Conservation (phyloP, 2,888 invertebrate species). For the Lydus trimaculatus region DNA sequence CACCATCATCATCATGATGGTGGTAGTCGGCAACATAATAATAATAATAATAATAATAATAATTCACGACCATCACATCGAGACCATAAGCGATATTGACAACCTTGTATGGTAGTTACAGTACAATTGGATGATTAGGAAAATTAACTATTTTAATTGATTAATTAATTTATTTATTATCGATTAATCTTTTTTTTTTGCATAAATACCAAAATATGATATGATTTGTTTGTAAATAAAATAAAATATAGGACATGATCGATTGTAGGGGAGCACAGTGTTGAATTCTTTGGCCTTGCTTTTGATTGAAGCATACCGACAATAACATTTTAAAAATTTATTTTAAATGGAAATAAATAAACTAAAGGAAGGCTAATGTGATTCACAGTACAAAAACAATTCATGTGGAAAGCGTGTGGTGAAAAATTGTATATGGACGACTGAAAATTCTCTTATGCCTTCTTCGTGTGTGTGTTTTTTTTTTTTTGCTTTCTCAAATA, state of each 20-base stretch:
- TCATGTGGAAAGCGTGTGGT: slow-evolving; percentile 9
- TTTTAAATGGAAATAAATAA: not conserved
- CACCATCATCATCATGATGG: slow-evolving; percentile 79
- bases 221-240: not conserved
- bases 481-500: too few species aligned
- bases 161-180: slow-evolving; percentile 11
- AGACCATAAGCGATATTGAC: slow-evolving; percentile 65
- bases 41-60: too few species aligned
- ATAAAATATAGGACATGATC: not conserved
- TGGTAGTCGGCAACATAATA: slow-evolving; percentile 54
- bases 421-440: slow-evolving; percentile 29
- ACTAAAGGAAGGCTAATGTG: slow-evolving; percentile 50
- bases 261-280: slow-evolving; percentile 15
- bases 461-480: too few species aligned
- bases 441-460: slow-evolving; percentile 26
- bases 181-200: slow-evolving; percentile 7
- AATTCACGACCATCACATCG: slow-evolving; percentile 63
- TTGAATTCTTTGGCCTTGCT: slow-evolving; percentile 53
- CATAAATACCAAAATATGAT: slow-evolving; percentile 15
- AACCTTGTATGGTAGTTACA: slow-evolving; percentile 56
- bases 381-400: slow-evolving; percentile 40
- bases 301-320: slow-evolving; percentile 21
- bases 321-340: not conserved
- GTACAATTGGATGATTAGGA: slow-evolving; percentile 53
- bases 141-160: slow-evolving; percentile 34